Evolutionary conservation across 2,888 invertebrate genomes (phyloP).

Genomic region (Crocallis elinguaria): DNA sequence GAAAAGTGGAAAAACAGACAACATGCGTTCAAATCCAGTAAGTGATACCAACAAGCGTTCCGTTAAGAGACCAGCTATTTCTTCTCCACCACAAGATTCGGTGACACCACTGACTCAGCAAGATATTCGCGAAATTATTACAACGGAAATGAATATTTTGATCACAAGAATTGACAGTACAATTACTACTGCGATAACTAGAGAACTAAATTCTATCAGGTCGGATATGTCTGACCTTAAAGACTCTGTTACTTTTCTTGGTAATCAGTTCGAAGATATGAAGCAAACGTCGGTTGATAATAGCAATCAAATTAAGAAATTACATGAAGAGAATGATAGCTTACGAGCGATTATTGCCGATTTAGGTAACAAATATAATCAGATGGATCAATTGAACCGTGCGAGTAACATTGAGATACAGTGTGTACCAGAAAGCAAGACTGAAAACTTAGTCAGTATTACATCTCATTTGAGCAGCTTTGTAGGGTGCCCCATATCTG

Average conservation of each 20-base stretch:
- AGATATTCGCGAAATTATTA: not conserved
- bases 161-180: not conserved
- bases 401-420: constrained; percentile 1
- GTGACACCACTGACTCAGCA: not conserved
- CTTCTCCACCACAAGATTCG: not conserved
- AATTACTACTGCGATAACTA: not conserved
- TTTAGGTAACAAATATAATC: not conserved
- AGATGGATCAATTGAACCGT: not conserved
- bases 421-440: not conserved
- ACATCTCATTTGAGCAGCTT: not conserved
- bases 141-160: not conserved
- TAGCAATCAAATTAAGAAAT: not conserved
- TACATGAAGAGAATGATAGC: not conserved
- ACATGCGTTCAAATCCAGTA: not conserved
- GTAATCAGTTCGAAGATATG: no score
- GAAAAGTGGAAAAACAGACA: not conserved
- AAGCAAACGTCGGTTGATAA: no score
- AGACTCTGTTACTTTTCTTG: no score
- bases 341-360: not conserved
- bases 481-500: not conserved
- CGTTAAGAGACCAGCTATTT: not conserved
- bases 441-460: not conserved
- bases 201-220: not conserved
- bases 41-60: not conserved
- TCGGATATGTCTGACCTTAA: not conserved